Percentiles rank a stretch among this genome's conserved stretches.
phyloP scores from a whole-genome alignment of 2,888 invertebrate species.

The Tholera decimalis region DNA sequence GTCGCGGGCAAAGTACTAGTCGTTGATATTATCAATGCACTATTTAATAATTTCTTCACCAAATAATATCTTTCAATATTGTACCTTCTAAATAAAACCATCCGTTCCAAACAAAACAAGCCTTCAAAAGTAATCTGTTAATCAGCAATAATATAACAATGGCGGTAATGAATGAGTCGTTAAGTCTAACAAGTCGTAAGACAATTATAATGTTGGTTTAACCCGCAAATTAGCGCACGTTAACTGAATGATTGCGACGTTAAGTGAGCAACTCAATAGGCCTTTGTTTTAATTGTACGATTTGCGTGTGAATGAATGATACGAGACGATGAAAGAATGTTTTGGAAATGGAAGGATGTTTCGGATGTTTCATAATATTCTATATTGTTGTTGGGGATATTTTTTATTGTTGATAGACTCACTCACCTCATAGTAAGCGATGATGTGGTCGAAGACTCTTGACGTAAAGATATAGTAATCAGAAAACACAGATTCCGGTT shows the following conservation, averaged over 20 bases:
- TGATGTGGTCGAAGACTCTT: too few species aligned
- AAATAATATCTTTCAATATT: too few species aligned
- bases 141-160: constrained; percentile 55
- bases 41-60: too few species aligned
- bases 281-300: constrained; percentile 66
- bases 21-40: too few species aligned
- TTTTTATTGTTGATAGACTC: too few species aligned
- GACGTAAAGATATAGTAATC: too few species aligned
- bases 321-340: constrained; percentile 16
- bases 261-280: constrained; percentile 66
- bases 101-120: constrained; percentile 5
- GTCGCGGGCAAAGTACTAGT: too few species aligned
- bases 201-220: constrained; percentile 81
- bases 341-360: constrained; percentile 8
- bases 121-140: constrained; percentile 45
- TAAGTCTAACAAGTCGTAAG: constrained; percentile 71
- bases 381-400: too few species aligned
- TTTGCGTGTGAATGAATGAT: constrained; percentile 34
- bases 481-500: too few species aligned
- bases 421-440: too few species aligned
- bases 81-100: too few species aligned
- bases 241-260: constrained; percentile 77
- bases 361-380: background rate
- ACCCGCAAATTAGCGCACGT: constrained; percentile 77
- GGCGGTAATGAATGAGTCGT: constrained; percentile 71